Percentiles rank a stretch among this genome's conserved stretches.
Conservation (phyloP, 2,113 vertebrate genomes). For the Vulpes vulpes region DNA sequence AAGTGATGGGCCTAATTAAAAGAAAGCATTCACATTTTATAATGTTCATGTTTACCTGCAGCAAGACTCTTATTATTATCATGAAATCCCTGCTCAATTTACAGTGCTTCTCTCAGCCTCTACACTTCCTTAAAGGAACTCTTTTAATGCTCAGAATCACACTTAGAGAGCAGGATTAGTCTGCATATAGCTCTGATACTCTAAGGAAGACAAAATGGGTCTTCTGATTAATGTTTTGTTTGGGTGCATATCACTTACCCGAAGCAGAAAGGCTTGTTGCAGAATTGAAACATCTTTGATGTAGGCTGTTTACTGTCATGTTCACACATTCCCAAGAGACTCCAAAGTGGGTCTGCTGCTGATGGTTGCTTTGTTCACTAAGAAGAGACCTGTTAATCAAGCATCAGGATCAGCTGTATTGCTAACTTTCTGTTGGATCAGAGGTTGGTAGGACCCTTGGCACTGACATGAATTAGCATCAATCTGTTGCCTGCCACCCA, state of each 20-base stretch:
- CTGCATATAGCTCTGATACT: conserved; percentile 4
- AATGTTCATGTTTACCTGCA: conserved; percentile 45
- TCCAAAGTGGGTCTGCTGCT: conserved; percentile 57
- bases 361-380: neutral
- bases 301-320: conserved; percentile 63
- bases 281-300: conserved; percentile 74
- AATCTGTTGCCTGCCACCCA: neutral
- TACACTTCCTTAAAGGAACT: conserved; percentile 35
- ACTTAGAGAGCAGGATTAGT: conserved; percentile 23
- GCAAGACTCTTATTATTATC: neutral
- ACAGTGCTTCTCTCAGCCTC: conserved; percentile 39
- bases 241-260: conserved; percentile 73
- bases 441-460: neutral
- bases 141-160: conserved; percentile 61
- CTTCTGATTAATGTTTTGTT: conserved; percentile 77
- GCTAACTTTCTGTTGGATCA: conserved; percentile 27
- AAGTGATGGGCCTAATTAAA: neutral
- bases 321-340: conserved; percentile 61
- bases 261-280: conserved; percentile 62
- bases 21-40: neutral
- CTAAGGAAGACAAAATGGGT: conserved; percentile 60
- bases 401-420: neutral
- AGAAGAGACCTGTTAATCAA: conserved; percentile 59
- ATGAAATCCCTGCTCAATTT: conserved; percentile 36
- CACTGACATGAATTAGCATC: conserved; percentile 28